Conservation (phyloP, 2,888 invertebrate genomes). For the Amorpha juglandis region DNA sequence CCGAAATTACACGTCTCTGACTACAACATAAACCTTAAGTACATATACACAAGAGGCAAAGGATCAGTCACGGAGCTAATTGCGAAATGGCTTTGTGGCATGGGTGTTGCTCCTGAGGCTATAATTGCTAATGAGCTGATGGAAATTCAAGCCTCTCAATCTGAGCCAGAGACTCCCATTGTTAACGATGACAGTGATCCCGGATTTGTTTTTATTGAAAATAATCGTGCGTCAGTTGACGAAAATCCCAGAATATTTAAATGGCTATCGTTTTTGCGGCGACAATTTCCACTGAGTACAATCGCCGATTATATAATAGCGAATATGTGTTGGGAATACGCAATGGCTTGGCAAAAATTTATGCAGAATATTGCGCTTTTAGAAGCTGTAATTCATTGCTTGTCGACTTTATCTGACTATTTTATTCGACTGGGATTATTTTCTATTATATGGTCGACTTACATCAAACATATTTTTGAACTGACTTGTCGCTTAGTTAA, state of each 20-base stretch:
- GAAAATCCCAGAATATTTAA: constrained; percentile 83
- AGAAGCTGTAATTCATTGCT: constrained; percentile 88
- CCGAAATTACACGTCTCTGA: constrained; percentile 83
- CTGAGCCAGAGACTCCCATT: constrained; percentile 41
- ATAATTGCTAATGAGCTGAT: constrained; percentile 82
- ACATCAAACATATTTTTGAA: constrained; percentile 92
- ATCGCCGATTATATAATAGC: constrained; percentile 90
- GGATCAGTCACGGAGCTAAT: constrained; percentile 96
- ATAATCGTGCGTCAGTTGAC: constrained; percentile 63
- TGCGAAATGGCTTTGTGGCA: constrained; percentile 92
- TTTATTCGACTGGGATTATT: constrained; percentile 91
- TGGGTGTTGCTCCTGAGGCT: constrained; percentile 88
- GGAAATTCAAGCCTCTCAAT: constrained; percentile 49
- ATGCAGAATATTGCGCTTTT: constrained; percentile 87
- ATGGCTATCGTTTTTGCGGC: constrained; percentile 86
- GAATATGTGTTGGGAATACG: constrained; percentile 96
- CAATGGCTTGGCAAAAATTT: constrained; percentile 93
- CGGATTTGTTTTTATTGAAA: constrained; percentile 63
- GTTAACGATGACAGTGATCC: constrained; percentile 55
- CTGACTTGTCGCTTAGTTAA: constrained; percentile 89
- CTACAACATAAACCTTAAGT: constrained; percentile 87
- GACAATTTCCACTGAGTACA: constrained; percentile 94
- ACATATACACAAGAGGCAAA: constrained; percentile 86
- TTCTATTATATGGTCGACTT: constrained; percentile 94
- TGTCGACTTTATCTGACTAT: constrained; percentile 86